Percentiles rank a stretch among this genome's conserved stretches.
These are phyloP conservation scores for Notothenia rossii DNA, from an alignment of 2,113 vertebrate species.

Conservation along the genomic window DNA sequence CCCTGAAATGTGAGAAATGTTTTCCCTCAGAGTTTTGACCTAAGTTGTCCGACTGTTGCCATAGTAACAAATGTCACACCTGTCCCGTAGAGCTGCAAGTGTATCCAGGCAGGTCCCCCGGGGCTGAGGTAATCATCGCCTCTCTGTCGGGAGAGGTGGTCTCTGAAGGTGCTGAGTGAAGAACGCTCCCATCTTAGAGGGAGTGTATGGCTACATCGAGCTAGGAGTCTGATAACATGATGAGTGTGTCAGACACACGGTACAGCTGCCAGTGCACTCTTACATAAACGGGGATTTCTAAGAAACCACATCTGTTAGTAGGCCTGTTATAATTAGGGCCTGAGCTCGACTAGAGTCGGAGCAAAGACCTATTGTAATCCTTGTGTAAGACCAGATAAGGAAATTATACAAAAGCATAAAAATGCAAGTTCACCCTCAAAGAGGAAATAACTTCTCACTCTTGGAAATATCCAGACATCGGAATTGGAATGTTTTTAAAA, in stretches of 20 bases:
- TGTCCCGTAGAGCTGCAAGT: slow-evolving; percentile 42
- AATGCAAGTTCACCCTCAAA: too few relatives aligned
- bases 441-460: too few relatives aligned
- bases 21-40: slow-evolving; percentile 22
- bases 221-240: slow-evolving; percentile 38
- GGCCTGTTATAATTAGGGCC: too few relatives aligned
- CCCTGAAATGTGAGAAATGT: slow-evolving; percentile 35
- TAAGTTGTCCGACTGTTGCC: slow-evolving; percentile 34
- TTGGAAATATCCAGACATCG: too few relatives aligned
- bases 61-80: slow-evolving; percentile 53
- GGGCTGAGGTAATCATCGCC: slow-evolving; percentile 43
- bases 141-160: slow-evolving; percentile 18
- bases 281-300: slow-evolving; percentile 32
- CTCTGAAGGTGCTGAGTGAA: slow-evolving; percentile 57
- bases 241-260: slow-evolving; percentile 41
- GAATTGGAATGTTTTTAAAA: too few relatives aligned
- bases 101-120: slow-evolving; percentile 19
- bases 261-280: slow-evolving; percentile 16
- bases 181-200: slow-evolving; percentile 35
- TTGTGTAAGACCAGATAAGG: too few relatives aligned
- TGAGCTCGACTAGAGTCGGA: too few relatives aligned
- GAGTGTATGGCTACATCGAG: slow-evolving; percentile 33
- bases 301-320: slow-evolving; percentile 9
- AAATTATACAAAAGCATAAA: too few relatives aligned
- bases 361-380: too few relatives aligned